phyloP scores from a whole-genome alignment of 2,888 invertebrate genomes.

The Thereva nobilitata region DNA sequence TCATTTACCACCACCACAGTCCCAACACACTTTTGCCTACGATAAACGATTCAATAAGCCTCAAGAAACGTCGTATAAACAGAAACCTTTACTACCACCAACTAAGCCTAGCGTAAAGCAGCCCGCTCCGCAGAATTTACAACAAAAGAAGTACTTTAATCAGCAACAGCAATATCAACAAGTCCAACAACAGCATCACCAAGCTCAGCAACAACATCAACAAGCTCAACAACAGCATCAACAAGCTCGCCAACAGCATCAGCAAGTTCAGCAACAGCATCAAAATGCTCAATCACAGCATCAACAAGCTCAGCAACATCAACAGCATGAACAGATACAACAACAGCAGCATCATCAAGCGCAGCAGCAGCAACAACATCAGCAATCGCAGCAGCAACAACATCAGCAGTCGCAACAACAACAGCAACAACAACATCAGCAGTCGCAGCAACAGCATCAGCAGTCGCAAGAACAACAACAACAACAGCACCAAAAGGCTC shows the following conservation, averaged over 20 bases:
- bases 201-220: slow-evolving; percentile 13
- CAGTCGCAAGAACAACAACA: slow-evolving; percentile 49
- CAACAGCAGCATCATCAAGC: slow-evolving; percentile 25
- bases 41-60: slow-evolving; percentile 19
- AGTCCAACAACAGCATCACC: slow-evolving; percentile 29
- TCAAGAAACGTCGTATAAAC: slow-evolving; percentile 10
- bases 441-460: slow-evolving; percentile 35
- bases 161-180: slow-evolving; percentile 37
- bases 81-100: slow-evolving; percentile 35
- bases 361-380: slow-evolving; percentile 36
- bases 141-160: slow-evolving; percentile 43
- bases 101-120: slow-evolving; percentile 50
- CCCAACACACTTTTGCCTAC: slow-evolving; percentile 45
- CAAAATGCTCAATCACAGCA: slow-evolving; percentile 39
- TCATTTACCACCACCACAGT: slow-evolving; percentile 58
- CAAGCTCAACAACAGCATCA: slow-evolving; percentile 48
- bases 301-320: slow-evolving; percentile 47
- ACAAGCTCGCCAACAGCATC: slow-evolving; percentile 35
- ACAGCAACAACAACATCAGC: slow-evolving; percentile 18
- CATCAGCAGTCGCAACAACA: slow-evolving; percentile 61
- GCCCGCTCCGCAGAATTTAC: slow-evolving; percentile 61
- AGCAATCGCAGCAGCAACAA: slow-evolving; percentile 54
- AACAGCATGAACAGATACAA: slow-evolving; percentile 36
- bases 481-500: slow-evolving; percentile 52
- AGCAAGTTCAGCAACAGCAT: slow-evolving; percentile 18